Evolutionary conservation across 2,888 invertebrate species (phyloP), one percentile per base, ranked within the genome.

Genomic region (Tricholauxania praeusta): DNA sequence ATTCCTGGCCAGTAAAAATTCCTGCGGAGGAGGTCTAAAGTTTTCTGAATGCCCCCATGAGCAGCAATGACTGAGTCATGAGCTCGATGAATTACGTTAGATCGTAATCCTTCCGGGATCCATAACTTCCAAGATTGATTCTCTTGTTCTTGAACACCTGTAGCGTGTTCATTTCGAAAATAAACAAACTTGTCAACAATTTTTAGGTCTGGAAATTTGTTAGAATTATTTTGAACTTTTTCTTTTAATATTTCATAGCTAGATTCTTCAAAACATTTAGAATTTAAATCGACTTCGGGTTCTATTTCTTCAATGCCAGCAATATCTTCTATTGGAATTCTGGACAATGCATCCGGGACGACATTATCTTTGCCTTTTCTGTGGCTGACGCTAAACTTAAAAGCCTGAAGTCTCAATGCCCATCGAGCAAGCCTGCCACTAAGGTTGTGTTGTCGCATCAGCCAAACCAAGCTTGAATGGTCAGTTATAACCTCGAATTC

Each of bases 401-500:
- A 72, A 3, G 22, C 59, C 10, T 72, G 72, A 0, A 75, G 48
- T 14, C 70, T 64, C 5, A 72, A 48, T 0, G 52, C 57, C 75
- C 72, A 74, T 1, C 74, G 59, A 28, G 72, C 72, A 1, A 69
- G 14, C 55, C 74, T 52, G 6, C 74, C 73, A 15, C 53, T 59
- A 12, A 72, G 49, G 17, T 74, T 65, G 4, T 12, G 52, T 28
- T 69, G 70, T 7, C 55, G 59, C 72, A 74, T 76, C 1, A 76
- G 49, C 76, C 76, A 76, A 22, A 74, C 63, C 1, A 76, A 28
- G 14, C 74, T 75, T 3, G 77, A 55, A 12, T 77, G 73, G 48
- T 77, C 75, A 6, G 75, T 77, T 2, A 77, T 64, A 0, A 75
- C 71, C 28, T 74, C 72, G 32, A 77, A 75, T 1, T 60, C 53